Evolutionary conservation across 2,113 vertebrate genomes (phyloP), one percentile per base, ranked within the genome.

Genomic region (Ptychochromis oligacanthus): DNA sequence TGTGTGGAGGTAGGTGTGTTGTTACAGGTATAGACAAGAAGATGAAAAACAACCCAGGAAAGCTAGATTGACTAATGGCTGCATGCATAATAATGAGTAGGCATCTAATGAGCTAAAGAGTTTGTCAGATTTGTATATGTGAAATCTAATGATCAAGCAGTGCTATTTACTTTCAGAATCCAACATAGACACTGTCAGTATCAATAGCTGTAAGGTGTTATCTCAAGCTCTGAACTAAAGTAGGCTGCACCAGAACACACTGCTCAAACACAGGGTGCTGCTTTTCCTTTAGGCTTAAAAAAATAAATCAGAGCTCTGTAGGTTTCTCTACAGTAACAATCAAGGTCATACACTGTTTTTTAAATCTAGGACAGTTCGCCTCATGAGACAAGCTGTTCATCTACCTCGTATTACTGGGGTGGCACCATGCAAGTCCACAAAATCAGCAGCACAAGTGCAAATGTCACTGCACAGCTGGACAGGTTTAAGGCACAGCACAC

Each of bases 341-440:
- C 91, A 93, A 93, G 91, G 92, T 90, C 91, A 87, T 12, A 14
- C 78, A 59, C 87, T 60, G 83, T 87, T 82, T 91, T 86, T 77
- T 56, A 80, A 93, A 94, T 90, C 90, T 92, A 24, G 92, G 92
- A 89, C 93, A 75, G 67, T 58, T 88, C 86, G 26, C 88, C 91
- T 84, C 89, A 55, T 36, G 88, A 83, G 92, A 88, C 84, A 20
- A 81, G 81, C 81, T 79, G 83, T 26, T 87, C 85, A 77, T 87
- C 79, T 55, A 49, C 58, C 54, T 86, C 80, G 5, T 1, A 43
- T 79, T 77, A 79, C 26, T 22, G 20, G 52, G 56, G 80, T 28
- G 79, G 82, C 77, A 57, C 43, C 43, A 62, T 57, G 76, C 40
- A 28, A 38, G 14, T 17, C 58, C 40, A 54, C 59, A 7, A 84